Base-by-base conservation (phyloP, 2,797 vertebrate species). In the Dipus sagitta region DNA sequence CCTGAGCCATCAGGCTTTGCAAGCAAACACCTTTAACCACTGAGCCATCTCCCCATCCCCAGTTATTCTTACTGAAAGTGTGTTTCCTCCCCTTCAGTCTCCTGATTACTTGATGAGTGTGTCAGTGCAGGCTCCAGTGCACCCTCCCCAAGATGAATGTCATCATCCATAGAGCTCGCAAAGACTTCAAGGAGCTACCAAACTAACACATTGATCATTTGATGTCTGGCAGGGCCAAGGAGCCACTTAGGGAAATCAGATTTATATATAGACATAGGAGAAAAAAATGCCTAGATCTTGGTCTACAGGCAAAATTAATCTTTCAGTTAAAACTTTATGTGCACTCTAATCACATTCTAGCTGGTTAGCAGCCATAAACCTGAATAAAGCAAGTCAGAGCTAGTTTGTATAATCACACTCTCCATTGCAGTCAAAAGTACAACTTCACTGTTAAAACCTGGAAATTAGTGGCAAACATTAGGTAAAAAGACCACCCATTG, bases 361-460 rank as follows among this genome's bases (percentile, higher is more conserved):
- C 71, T 74, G 83, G 28, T 32, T 90, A 88, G 14, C 10, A 54
- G 26, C 34, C 78, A 38, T 58, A 79, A 84, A 24, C 23, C 62
- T 88, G 38, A 86, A 90, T 32, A 76, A 94, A 94, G 87, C 81
- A 70, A 83, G 58, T 90, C 90, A n/a, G 71, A 77, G 32, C 26
- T 74, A 24, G 28, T 58, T 88, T 90, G 77, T 65, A 70, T 87
- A 72, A n/a, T 88, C 64, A 79, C 68, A 77, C 77, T 92, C 71
- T 60, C 3, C n/a, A 30, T 4, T 52, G 3, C 3, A 64, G 8
- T 74, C 80, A 92, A 85, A 92, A 90, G 76, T 77, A 68, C 2
- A 94, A 42, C 0, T 71, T 71, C 34, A 78, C 24, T 65, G 64
- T 47, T 75, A 94, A 94, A 88, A 91, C 34, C 34, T 79, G 75